Percentiles rank a stretch among this genome's conserved stretches.
Evolutionary conservation across 2,888 invertebrate species (phyloP).

Genomic region (Drosophila barbarae): DNA sequence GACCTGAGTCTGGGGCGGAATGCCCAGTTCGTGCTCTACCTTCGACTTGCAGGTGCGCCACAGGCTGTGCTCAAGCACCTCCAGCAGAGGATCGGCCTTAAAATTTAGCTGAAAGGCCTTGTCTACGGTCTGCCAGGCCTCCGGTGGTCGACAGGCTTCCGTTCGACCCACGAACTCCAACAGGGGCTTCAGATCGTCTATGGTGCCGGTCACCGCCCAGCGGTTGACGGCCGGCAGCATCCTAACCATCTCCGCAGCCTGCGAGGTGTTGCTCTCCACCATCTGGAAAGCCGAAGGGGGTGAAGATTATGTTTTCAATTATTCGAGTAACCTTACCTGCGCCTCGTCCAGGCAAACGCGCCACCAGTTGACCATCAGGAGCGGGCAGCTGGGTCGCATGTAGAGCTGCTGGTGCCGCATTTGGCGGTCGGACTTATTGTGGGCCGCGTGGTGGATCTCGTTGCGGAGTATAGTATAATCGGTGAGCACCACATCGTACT

Average conservation of each 20-base stretch:
- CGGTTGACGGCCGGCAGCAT: slow-evolving; percentile 82
- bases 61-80: slow-evolving; percentile 72
- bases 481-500: slow-evolving; percentile 86
- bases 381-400: slow-evolving; percentile 83
- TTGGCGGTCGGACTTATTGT: slow-evolving; percentile 76
- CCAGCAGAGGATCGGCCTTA: slow-evolving; percentile 49
- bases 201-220: slow-evolving; percentile 88
- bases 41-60: slow-evolving; percentile 87
- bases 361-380: slow-evolving; percentile 88
- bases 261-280: slow-evolving; percentile 83
- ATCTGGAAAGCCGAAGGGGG: slow-evolving; percentile 77
- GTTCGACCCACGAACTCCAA: slow-evolving; percentile 79
- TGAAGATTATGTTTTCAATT: not conserved
- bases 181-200: slow-evolving; percentile 80
- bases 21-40: slow-evolving; percentile 84
- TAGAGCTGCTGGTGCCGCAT: slow-evolving; percentile 84
- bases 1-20: slow-evolving; percentile 83
- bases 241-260: slow-evolving; percentile 81
- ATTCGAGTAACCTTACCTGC: slow-evolving; percentile 78
- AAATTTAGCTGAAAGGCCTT: slow-evolving; percentile 62
- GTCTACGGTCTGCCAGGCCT: slow-evolving; percentile 69
- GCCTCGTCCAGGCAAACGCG: slow-evolving; percentile 89
- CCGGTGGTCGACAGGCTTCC: slow-evolving; percentile 63
- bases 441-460: slow-evolving; percentile 83
- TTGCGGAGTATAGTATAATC: slow-evolving; percentile 84